These are phyloP conservation scores for Mustelus asterias DNA, from an alignment of 2,113 vertebrate species.

Conservation along the genomic window DNA sequence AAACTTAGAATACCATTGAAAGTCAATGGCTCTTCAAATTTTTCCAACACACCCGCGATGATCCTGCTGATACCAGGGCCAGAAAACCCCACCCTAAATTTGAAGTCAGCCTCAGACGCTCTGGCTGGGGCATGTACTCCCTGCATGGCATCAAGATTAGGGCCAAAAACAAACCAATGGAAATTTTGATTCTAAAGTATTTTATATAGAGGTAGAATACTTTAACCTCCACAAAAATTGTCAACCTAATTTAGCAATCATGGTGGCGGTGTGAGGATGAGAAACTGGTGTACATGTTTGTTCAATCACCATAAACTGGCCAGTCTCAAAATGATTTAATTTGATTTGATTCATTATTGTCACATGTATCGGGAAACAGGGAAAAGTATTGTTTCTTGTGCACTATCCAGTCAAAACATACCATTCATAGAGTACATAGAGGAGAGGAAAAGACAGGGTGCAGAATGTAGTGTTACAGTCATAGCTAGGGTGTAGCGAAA, in stretches of 20 bases:
- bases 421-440: too few relatives aligned
- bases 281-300: not conserved
- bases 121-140: not conserved
- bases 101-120: not conserved
- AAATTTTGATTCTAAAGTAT: not conserved
- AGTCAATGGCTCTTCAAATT: too few relatives aligned
- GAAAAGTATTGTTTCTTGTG: too few relatives aligned
- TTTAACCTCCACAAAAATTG: not conserved
- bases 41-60: too few relatives aligned
- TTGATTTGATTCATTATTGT: too few relatives aligned
- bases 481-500: too few relatives aligned
- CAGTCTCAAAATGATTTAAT: not conserved
- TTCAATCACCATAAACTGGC: not conserved
- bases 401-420: too few relatives aligned
- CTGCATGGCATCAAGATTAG: not conserved
- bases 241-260: not conserved
- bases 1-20: too few relatives aligned
- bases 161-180: not conserved
- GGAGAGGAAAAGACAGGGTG: too few relatives aligned
- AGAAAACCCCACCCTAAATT: not conserved
- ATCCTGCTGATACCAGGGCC: too few relatives aligned
- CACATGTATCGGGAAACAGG: too few relatives aligned
- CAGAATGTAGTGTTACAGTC: too few relatives aligned
- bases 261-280: not conserved
- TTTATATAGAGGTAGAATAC: not conserved